A percentile compares a stretch with the other conserved stretches of the same genome.
phyloP scores from a whole-genome alignment of 2,888 invertebrate species.

The Chloroclysta siterata region DNA sequence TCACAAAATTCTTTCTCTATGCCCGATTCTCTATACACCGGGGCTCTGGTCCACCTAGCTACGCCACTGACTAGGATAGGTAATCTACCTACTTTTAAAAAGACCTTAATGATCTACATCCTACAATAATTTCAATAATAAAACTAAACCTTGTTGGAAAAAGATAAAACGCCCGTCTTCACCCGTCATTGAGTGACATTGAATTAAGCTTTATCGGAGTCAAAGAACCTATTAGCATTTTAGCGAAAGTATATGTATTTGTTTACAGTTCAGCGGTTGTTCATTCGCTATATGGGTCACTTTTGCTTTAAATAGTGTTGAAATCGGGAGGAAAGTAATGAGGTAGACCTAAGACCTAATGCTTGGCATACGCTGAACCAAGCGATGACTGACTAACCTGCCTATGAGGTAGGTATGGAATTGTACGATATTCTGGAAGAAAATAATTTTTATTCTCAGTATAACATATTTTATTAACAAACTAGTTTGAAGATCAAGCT shows the following conservation, averaged over 20 bases:
- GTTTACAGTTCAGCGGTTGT: slow-evolving; percentile 29
- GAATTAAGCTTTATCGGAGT: slow-evolving; percentile 66
- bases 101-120: too few species aligned
- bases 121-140: background rate
- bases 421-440: background rate
- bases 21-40: too few species aligned
- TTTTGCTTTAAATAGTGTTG: slow-evolving; percentile 22
- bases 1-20: too few species aligned
- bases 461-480: too few species aligned
- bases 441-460: background rate
- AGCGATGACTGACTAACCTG: background rate
- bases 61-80: too few species aligned
- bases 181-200: slow-evolving; percentile 60
- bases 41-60: too few species aligned
- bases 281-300: slow-evolving; percentile 35
- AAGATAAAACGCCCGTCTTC: slow-evolving; percentile 43
- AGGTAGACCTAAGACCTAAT: background rate
- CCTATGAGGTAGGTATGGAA: background rate
- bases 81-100: too few species aligned
- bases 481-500: too few species aligned
- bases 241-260: slow-evolving; percentile 47
- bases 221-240: slow-evolving; percentile 77
- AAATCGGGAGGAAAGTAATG: slow-evolving; percentile 1
- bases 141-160: slow-evolving; percentile 32
- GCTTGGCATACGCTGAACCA: background rate